These are phyloP conservation scores for Zaprionus taronus DNA, from an alignment of 1,140 invertebrate genomes.

Conservation along the genomic window DNA sequence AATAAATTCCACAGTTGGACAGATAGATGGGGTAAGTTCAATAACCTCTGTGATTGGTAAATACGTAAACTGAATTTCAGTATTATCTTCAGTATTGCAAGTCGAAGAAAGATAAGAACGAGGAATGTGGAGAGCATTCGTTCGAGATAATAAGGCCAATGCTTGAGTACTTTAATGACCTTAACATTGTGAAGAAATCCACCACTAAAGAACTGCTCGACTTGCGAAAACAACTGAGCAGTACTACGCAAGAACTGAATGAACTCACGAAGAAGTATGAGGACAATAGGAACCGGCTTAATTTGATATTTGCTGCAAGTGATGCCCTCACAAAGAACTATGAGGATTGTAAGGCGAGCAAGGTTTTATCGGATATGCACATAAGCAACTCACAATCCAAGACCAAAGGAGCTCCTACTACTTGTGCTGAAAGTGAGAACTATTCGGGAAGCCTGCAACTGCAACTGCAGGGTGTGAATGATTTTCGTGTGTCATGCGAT, in stretches of 20 bases:
- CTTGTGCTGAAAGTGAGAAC: background rate
- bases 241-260: background rate
- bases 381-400: background rate
- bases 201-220: background rate
- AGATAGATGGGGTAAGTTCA: background rate
- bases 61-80: too few species aligned
- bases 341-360: background rate
- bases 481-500: slow-evolving; percentile 6
- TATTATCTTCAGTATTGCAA: background rate
- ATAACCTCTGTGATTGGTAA: too few species aligned
- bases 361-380: background rate
- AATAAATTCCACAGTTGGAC: background rate
- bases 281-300: background rate
- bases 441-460: background rate
- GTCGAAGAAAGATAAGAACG: background rate
- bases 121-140: background rate
- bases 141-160: background rate
- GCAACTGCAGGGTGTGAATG: background rate
- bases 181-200: background rate
- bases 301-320: background rate
- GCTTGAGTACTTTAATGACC: background rate
- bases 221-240: background rate
- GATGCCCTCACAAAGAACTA: background rate
- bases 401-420: background rate
- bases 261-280: background rate